Evolutionary conservation across 2,888 invertebrate genomes (phyloP), one percentile per base, ranked within the genome.

Genomic region (Xylocampa areola): DNA sequence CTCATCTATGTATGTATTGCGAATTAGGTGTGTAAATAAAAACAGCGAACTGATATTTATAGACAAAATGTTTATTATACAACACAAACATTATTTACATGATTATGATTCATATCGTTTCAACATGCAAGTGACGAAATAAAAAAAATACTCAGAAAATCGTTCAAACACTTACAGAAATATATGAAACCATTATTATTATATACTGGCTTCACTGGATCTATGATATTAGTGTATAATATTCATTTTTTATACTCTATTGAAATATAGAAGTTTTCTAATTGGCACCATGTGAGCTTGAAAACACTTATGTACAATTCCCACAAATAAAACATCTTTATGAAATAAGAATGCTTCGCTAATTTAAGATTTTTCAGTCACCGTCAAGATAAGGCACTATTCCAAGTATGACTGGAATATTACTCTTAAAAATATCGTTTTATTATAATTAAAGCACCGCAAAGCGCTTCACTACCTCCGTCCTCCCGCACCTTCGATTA

Each of bases 81-180:
- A 90, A 89, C 85, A 87, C 85, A 86, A 87, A 86, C 82, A 87
- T 87, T 91, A 91, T 90, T 88, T 91, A 89, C 89, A 91, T 77
- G 79, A 81, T 80, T 79, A 82, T 73, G 69, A 79, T 82, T 80
- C 81, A 82, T 72, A 77, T 77, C 72, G 77, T 48, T 77, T 74
- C 62, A 69, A 75, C 71, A 74, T 65, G 66, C 55, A 65, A 70
- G 61, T 72, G 73, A 73, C 73, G 76, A 77, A 52, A 74, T 65
- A 66, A 67, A 75, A 81, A 80, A 76, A 76, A 79, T 73, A 78
- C 60, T 75, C 71, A 66, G 58, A 76, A 84, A 81, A 77, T 80
- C 70, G 52, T 68, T 62, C 50, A 71, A 63, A 61, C 71, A 62
- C 48, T n/a, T 71, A 52, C 32, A 43, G 35, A 61, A 58, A 50